Evolutionary conservation across 2,113 vertebrate species (phyloP).

Genomic region (Megaceryle torquata): DNA sequence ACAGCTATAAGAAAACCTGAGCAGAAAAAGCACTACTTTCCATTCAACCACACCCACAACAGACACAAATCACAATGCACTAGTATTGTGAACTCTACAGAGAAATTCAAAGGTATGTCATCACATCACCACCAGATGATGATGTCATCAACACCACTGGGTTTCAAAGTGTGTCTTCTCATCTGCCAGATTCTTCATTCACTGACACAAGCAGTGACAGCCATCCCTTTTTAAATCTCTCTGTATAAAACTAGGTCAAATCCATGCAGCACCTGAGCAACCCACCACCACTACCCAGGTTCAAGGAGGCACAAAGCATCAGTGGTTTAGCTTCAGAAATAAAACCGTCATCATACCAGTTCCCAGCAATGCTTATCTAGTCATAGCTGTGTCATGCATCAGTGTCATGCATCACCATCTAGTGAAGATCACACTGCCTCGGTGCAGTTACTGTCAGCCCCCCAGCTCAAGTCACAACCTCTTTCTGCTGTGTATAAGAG

Average conservation of each 20-base stretch:
- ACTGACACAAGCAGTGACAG: rapidly evolving
- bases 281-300: background rate
- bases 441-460: background rate
- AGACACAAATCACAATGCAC: background rate
- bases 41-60: background rate
- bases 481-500: background rate
- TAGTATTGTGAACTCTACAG: background rate
- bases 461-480: background rate
- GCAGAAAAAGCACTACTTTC: background rate
- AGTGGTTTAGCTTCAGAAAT: background rate
- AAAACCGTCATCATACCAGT: rapidly evolving
- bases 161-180: background rate
- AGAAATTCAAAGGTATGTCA: background rate
- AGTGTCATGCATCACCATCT: background rate
- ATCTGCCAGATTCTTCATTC: background rate
- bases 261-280: background rate
- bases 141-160: rapidly evolving
- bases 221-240: background rate
- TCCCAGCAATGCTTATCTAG: background rate
- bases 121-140: background rate
- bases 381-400: rapidly evolving
- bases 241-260: background rate
- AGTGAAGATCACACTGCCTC: background rate
- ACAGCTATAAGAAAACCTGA: background rate
- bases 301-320: rapidly evolving